Percentiles rank a stretch among this genome's conserved stretches.
phyloP scores from a whole-genome alignment of 2,113 vertebrate genomes.

The Motacilla alba region DNA sequence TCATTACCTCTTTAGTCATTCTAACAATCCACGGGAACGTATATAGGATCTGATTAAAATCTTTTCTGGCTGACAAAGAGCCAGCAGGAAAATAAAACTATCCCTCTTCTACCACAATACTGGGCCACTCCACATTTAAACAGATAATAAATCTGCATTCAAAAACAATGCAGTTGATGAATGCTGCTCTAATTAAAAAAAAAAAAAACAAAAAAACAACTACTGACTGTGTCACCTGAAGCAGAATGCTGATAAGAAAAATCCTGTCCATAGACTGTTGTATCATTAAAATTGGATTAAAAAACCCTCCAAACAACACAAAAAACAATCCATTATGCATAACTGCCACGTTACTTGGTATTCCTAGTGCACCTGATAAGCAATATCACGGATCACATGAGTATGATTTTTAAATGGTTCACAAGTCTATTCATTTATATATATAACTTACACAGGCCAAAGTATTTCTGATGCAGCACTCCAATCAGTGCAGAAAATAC shows the following conservation, averaged over 20 bases:
- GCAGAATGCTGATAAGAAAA: not conserved
- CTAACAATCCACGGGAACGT: constrained; percentile 17
- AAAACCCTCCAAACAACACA: not conserved
- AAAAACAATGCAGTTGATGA: not conserved
- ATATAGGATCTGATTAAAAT: constrained; percentile 4
- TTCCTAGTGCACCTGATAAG: not conserved
- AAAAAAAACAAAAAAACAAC: not conserved
- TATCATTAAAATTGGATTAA: not conserved
- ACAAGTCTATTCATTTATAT: not conserved
- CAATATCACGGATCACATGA: fast-evolving
- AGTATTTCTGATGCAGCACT: not conserved
- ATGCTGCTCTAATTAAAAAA: not conserved
- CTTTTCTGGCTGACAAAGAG: not conserved
- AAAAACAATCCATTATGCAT: not conserved
- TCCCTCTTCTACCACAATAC: not conserved
- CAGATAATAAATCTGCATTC: not conserved
- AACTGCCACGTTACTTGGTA: not conserved
- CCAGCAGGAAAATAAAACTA: not conserved
- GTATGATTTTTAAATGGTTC: not conserved
- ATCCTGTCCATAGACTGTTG: not conserved
- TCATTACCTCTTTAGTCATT: constrained; percentile 39
- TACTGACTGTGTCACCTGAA: not conserved
- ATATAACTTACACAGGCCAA: not conserved
- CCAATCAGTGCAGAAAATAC: not conserved
- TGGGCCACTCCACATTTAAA: not conserved